Evolutionary conservation across 2,888 invertebrate genomes (phyloP).

Genomic region (Hedya salicella): DNA sequence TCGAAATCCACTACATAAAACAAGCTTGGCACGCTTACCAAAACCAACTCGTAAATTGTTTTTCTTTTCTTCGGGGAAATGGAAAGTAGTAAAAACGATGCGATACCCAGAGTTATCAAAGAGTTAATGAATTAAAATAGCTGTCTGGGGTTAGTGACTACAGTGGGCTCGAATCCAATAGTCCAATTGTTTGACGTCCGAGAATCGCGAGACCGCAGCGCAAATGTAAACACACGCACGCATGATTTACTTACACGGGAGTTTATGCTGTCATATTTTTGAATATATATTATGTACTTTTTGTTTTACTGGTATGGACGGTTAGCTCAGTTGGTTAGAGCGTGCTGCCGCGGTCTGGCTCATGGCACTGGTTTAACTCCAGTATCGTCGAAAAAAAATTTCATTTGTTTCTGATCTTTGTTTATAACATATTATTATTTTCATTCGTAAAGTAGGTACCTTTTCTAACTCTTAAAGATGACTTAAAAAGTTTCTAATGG

Average conservation of each 20-base stretch:
- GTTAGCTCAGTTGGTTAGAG: too few relatives aligned
- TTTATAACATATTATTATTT: too few relatives aligned
- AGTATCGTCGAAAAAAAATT: too few relatives aligned
- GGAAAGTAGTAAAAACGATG: conserved; percentile 9
- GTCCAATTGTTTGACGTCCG: conserved; percentile 10
- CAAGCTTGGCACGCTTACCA: not conserved
- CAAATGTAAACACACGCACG: conserved; percentile 21
- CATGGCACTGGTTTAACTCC: too few relatives aligned
- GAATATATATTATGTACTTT: too few relatives aligned
- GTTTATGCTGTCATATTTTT: not conserved
- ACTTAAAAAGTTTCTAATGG: too few relatives aligned
- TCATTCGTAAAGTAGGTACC: too few relatives aligned
- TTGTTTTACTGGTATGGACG: too few relatives aligned
- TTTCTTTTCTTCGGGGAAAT: conserved; percentile 1
- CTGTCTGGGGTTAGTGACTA: conserved; percentile 10
- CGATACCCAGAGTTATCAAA: conserved; percentile 12
- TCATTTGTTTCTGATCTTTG: too few relatives aligned
- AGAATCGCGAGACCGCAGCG: not conserved
- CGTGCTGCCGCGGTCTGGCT: too few relatives aligned
- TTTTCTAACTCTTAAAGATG: too few relatives aligned
- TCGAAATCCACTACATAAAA: too few relatives aligned
- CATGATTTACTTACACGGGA: not conserved
- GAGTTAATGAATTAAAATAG: conserved; percentile 27
- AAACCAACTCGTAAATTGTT: not conserved
- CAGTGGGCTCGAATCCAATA: conserved; percentile 19